Percentiles rank a stretch among this genome's conserved stretches.
Conservation (phyloP, 2,113 vertebrate genomes). For the Equus quagga region DNA sequence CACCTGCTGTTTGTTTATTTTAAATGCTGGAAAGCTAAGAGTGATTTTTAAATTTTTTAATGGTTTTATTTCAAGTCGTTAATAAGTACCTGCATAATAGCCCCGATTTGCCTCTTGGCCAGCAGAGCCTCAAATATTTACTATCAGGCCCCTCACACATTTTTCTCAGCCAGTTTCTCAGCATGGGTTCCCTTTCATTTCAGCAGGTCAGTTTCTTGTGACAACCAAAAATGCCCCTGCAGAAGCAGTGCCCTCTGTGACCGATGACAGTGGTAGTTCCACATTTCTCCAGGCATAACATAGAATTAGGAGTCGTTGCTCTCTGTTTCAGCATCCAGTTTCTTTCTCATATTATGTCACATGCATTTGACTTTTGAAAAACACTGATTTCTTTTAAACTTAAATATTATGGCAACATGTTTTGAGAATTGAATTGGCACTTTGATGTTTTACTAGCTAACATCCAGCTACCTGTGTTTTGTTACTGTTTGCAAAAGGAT, state of each 20-base stretch:
- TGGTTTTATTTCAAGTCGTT: not conserved
- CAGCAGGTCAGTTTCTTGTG: not conserved
- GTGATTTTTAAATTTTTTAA: not conserved
- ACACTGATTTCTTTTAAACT: not conserved
- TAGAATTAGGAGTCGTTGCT: not conserved
- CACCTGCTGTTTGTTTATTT: not conserved
- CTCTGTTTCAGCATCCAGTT: not conserved
- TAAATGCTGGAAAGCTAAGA: not conserved
- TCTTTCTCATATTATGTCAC: not conserved
- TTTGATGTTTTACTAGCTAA: not conserved
- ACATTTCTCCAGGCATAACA: not conserved
- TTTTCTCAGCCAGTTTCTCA: not conserved
- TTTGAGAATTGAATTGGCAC: not conserved
- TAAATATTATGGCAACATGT: not conserved
- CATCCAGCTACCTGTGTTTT: not conserved
- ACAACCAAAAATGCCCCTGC: not conserved
- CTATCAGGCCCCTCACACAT: not conserved
- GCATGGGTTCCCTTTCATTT: not conserved
- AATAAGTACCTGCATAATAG: not conserved
- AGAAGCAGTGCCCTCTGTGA: fast-evolving
- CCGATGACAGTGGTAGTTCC: fast-evolving
- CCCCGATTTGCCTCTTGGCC: not conserved
- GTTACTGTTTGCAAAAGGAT: not conserved
- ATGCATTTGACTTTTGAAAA: not conserved
- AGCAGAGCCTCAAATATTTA: not conserved